A percentile compares a stretch with the other conserved stretches of the same genome.
phyloP scores from a whole-genome alignment of 2,113 vertebrate species.

The Rutilus rutilus region DNA sequence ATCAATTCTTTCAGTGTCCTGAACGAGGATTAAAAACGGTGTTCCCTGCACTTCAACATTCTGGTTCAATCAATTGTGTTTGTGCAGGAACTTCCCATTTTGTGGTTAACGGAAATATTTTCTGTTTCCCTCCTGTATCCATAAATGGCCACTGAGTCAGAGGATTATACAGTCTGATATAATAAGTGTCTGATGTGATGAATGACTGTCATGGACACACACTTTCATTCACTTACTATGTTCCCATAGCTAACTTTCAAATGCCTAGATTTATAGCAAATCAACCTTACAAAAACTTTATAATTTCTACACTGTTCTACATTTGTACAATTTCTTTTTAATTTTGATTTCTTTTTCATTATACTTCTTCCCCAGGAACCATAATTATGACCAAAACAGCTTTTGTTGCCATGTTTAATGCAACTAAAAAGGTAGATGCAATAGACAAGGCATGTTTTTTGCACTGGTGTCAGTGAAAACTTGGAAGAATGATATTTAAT shows the following conservation, averaged over 20 bases:
- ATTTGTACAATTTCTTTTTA: neutral
- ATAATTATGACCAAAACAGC: neutral
- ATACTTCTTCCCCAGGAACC: neutral
- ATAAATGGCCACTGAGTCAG: neutral
- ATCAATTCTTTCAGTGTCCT: neutral
- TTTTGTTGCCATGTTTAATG: neutral
- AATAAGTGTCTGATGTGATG: neutral
- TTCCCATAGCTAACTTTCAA: neutral
- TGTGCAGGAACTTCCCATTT: neutral
- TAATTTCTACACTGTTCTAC: too few species aligned
- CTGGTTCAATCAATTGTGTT: neutral
- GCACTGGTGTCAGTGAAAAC: too few species aligned
- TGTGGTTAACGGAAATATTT: neutral
- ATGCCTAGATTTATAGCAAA: neutral
- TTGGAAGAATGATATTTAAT: neutral
- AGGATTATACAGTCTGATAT: neutral
- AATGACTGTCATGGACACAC: neutral
- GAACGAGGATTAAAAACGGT: constrained; percentile 1
- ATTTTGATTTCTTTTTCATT: neutral
- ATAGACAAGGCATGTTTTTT: neutral
- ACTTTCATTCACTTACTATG: neutral
- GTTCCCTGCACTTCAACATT: neutral
- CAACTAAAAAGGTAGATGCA: neutral
- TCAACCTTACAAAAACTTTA: neutral
- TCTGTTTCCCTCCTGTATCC: neutral